These are phyloP conservation scores for Spatulosminthurus flaviceps DNA, from an alignment of 2,888 invertebrate species.

Conservation along the genomic window DNA sequence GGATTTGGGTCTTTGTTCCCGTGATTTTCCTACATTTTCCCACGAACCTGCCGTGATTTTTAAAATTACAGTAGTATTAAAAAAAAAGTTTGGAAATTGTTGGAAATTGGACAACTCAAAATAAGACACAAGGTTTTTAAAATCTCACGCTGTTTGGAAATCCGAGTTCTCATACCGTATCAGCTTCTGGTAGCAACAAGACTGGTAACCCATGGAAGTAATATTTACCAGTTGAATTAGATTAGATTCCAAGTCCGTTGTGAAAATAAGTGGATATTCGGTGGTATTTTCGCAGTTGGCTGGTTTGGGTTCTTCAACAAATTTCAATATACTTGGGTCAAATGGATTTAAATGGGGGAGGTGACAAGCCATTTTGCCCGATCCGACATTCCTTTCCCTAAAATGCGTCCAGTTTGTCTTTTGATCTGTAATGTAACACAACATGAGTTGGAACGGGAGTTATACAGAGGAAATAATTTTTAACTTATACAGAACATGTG, in stretches of 20 bases:
- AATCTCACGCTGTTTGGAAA: neutral
- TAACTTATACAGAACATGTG: no score
- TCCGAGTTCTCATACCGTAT: neutral
- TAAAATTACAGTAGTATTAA: neutral
- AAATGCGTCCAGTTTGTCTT: no score
- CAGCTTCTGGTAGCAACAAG: conserved; percentile 32
- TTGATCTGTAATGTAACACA: no score
- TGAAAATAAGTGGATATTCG: conserved; percentile 50
- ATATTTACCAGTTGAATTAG: conserved; percentile 15
- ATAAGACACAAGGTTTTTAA: neutral
- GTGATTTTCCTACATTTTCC: conserved; percentile 35
- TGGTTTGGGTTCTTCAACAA: conserved; percentile 69
- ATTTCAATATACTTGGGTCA: no score
- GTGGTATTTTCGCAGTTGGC: conserved; percentile 69
- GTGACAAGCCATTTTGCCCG: no score
- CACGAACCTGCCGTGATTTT: conserved; percentile 24
- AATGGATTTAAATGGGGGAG: no score
- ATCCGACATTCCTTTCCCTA: no score
- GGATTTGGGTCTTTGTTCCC: conserved; percentile 47
- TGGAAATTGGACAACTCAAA: neutral
- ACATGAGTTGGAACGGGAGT: no score
- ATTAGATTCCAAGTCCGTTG: conserved; percentile 32
- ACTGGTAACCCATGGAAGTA: neutral
- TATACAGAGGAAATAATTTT: no score
- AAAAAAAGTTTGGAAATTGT: neutral